Conservation (phyloP, 2,113 vertebrate species). For the Nipponia nippon region DNA sequence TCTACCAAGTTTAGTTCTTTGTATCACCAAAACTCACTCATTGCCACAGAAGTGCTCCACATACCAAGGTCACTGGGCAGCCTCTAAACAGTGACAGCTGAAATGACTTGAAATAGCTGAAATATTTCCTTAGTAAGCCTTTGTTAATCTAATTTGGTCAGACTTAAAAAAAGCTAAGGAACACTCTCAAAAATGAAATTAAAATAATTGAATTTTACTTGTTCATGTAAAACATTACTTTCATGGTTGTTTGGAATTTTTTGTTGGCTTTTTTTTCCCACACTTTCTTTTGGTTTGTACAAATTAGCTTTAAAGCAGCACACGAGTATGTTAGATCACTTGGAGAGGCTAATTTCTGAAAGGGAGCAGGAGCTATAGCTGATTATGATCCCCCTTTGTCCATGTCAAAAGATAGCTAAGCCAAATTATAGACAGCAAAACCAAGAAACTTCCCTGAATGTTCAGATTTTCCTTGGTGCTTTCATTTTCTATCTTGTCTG, state of each 20-base stretch:
- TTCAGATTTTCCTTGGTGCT: neutral
- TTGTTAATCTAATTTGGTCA: neutral
- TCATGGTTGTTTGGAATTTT: neutral
- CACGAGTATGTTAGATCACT: accelerated
- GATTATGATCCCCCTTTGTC: neutral
- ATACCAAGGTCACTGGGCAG: neutral
- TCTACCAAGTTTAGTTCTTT: neutral
- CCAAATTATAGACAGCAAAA: neutral
- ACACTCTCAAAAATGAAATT: neutral
- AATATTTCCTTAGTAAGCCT: neutral
- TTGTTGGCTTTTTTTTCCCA: neutral
- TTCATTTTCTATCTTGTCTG: neutral
- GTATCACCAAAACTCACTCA: neutral
- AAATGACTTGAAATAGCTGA: neutral
- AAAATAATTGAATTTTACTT: neutral
- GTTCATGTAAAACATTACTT: neutral
- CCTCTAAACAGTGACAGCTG: neutral
- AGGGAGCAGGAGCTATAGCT: neutral
- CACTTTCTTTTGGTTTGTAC: neutral
- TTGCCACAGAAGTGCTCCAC: neutral
- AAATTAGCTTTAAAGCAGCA: neutral
- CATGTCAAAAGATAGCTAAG: neutral
- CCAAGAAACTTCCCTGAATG: neutral
- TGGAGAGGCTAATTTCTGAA: neutral
- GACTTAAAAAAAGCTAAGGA: neutral